These are phyloP conservation scores for Drosophila ustulata DNA, from an alignment of 2,888 invertebrate genomes.

Conservation along the genomic window DNA sequence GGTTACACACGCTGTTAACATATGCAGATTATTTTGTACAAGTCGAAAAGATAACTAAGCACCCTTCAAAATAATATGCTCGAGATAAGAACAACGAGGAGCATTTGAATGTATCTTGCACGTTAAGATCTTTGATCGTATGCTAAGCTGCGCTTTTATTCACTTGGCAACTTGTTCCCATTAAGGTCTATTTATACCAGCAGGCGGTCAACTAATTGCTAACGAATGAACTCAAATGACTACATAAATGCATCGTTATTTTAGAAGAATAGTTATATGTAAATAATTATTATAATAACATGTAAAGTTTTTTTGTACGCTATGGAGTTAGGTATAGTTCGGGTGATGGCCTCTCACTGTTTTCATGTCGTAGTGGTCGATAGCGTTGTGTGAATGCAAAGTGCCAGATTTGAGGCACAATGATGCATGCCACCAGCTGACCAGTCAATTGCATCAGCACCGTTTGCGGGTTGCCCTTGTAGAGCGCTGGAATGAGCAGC, in stretches of 20 bases:
- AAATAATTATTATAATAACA: neutral
- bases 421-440: conserved; percentile 85
- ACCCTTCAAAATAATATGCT: conserved; percentile 6
- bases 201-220: conserved; percentile 18
- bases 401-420: conserved; percentile 84
- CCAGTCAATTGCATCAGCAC: conserved; percentile 90
- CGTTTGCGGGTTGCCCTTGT: conserved; percentile 88
- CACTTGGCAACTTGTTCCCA: conserved; percentile 21
- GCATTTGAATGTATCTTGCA: conserved; percentile 19
- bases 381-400: conserved; percentile 36
- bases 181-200: neutral
- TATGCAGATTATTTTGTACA: conserved; percentile 47
- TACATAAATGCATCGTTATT: neutral
- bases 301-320: neutral
- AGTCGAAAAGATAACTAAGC: conserved; percentile 15
- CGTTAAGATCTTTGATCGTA: conserved; percentile 3
- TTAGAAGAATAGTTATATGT: neutral
- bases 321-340: conserved; percentile 27
- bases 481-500: conserved; percentile 89
- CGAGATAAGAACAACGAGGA: conserved; percentile 31
- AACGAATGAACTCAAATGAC: neutral
- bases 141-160: conserved; percentile 9
- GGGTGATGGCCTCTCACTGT: neutral
- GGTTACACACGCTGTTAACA: conserved; percentile 13
- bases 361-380: conserved; percentile 10